Percentiles rank a stretch among this genome's conserved stretches.
Conservation (phyloP, 2,888 invertebrate species). For the Drosophila hamatofila region DNA sequence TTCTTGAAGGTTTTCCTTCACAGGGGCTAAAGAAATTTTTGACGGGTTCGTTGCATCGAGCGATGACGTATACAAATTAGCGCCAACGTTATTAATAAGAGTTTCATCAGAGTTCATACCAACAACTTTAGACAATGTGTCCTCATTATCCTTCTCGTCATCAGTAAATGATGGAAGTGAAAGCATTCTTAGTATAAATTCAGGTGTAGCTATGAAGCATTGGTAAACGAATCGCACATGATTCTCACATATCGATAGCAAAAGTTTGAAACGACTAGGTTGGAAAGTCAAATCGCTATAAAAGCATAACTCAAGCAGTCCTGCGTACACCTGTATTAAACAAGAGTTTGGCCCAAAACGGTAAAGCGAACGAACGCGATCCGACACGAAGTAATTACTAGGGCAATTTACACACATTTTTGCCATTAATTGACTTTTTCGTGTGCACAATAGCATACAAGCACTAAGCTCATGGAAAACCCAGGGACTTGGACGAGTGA, state of each 20-base stretch:
- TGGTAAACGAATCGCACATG: conserved; percentile 79
- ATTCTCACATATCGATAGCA: conserved; percentile 74
- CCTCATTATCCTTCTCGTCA: conserved; percentile 62
- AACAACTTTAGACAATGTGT: conserved; percentile 13
- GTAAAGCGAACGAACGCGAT: conserved; percentile 77
- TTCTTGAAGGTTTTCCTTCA: conserved; percentile 5
- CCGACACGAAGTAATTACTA: conserved; percentile 64
- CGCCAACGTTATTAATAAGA: conserved; percentile 2
- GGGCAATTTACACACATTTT: conserved; percentile 73
- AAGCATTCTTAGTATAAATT: conserved; percentile 75
- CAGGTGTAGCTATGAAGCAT: conserved; percentile 77
- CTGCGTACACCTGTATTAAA: conserved; percentile 81
- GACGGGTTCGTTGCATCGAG: conserved; percentile 16
- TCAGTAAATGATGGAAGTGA: conserved; percentile 66
- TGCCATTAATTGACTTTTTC: conserved; percentile 48
- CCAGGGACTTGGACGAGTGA: conserved; percentile 82
- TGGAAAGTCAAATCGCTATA: conserved; percentile 65
- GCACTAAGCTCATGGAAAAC: conserved; percentile 73
- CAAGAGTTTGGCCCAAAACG: conserved; percentile 81
- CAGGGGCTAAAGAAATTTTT: not conserved
- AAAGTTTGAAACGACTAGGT: conserved; percentile 67
- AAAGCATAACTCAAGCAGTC: conserved; percentile 79
- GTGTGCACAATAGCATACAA: conserved; percentile 62
- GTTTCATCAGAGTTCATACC: conserved; percentile 2
- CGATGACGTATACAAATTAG: conserved; percentile 1